Conservation (phyloP, 2,888 invertebrate genomes). For the Cephus sareptanus region DNA sequence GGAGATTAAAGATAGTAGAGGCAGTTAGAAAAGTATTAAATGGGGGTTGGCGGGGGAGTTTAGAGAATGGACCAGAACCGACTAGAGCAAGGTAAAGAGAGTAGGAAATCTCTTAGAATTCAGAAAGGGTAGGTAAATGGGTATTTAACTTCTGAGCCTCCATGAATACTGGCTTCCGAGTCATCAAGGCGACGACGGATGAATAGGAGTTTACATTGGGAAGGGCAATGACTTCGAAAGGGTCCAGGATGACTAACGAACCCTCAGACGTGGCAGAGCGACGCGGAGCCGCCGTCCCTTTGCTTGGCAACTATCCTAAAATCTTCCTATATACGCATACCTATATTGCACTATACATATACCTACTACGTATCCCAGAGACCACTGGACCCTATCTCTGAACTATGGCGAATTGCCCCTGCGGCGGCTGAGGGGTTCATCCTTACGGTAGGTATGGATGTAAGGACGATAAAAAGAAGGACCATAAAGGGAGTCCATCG, state of each 20-base stretch:
- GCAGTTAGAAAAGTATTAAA: not conserved
- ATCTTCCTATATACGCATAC: not conserved
- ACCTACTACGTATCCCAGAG: not conserved
- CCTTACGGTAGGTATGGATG: not conserved
- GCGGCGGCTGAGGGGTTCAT: not conserved
- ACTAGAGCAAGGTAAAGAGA: not conserved
- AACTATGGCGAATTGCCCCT: not conserved
- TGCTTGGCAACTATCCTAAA: not conserved
- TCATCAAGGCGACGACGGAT: not conserved
- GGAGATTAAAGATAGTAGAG: not conserved
- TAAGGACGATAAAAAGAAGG: not conserved
- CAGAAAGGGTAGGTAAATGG: not conserved
- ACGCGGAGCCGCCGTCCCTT: not conserved
- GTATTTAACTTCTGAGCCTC: not conserved
- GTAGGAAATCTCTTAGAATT: not conserved
- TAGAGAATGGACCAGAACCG: not conserved
- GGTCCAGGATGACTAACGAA: not conserved
- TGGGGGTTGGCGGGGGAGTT: not conserved
- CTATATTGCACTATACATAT: not conserved
- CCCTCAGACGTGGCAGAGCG: not conserved
- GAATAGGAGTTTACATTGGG: not conserved
- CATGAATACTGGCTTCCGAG: not conserved
- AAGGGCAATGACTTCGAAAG: slow-evolving; percentile 2
- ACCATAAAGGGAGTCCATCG: not conserved
- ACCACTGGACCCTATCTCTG: not conserved